Evolutionary conservation across 1,140 invertebrate species (phyloP).

Genomic region (Bombus turneri): DNA sequence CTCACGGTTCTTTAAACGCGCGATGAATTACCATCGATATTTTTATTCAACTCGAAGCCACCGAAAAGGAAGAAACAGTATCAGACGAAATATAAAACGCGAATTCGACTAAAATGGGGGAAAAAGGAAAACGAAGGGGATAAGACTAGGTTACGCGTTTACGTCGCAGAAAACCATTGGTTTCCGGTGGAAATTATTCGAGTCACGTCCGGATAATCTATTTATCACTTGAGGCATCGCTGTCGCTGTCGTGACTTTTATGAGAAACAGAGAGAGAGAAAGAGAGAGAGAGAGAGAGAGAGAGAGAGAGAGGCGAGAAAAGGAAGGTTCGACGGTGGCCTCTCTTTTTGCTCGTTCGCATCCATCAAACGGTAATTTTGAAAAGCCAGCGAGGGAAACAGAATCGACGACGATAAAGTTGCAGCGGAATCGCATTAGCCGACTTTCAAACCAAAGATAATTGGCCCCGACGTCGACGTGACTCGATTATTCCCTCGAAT

Average conservation of each 20-base stretch:
- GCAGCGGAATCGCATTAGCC: conserved; percentile 25
- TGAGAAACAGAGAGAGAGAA: background rate
- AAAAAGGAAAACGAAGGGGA: background rate
- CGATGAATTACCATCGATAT: background rate
- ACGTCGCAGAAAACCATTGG: background rate
- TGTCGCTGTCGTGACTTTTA: conserved; percentile 41
- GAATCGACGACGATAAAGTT: conserved; percentile 24
- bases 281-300: background rate
- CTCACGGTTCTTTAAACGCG: background rate
- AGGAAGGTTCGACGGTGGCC: too few relatives aligned
- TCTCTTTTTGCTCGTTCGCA: background rate
- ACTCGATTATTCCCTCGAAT: conserved; percentile 23
- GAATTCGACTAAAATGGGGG: background rate
- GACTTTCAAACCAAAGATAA: conserved; percentile 29
- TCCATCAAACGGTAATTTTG: conserved; percentile 31
- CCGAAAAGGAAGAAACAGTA: background rate
- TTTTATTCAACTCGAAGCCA: background rate
- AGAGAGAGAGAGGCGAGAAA: background rate
- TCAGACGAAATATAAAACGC: background rate
- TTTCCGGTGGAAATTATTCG: conserved; percentile 41
- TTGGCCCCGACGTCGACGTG: background rate
- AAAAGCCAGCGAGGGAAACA: background rate
- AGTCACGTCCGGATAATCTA: conserved; percentile 41
- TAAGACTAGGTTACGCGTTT: background rate
- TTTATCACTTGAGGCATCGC: conserved; percentile 48